Evolutionary conservation across 1,140 invertebrate genomes (phyloP), one percentile per base, ranked within the genome.

Genomic region (Anoplolepis gracilipes): DNA sequence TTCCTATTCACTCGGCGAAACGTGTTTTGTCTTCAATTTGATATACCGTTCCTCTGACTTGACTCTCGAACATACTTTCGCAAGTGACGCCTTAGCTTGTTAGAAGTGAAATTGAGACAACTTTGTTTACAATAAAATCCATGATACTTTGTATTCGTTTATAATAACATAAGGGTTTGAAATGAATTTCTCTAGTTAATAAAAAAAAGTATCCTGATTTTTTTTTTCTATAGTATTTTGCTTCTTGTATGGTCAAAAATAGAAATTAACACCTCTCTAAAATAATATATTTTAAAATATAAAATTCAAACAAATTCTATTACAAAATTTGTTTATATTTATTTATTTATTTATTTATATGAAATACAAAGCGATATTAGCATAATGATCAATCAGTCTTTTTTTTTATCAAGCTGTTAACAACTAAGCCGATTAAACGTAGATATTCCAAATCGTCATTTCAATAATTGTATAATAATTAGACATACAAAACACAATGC

Each of bases 1-100:
- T 88, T 88, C 86, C 84, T 88, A 70, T 77, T n/a, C 53, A 46
- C 59, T 46, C 55, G 84, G 64, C 82, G 53, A 77, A 88, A 53
- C 25, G 42, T 75, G 72, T 75, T 77, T 84, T 55, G 72, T 77
- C 81, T 76, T 77, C 70, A 84, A 84, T 59, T 62, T 73, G 59
- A 49, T 76, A 76, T 77, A 65, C 81, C 72, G 61, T 82, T 73
- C 69, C 75, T 77, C 55, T 42, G 69, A 46, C 72, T 70, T 84
- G 73, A 25, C 39, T 73, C 57, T 81, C 78, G 39, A 73, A 13
- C 33, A 49, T 49, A 72, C 78, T 82, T 61, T 59, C 36, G 30
- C 61, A 67, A 67, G 62, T 28, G 30, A 22, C 30, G n/a, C 16
- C 77, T 82, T 19, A 59, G 25, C 36, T 73, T 19, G 67, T 82